Percentiles rank a stretch among this genome's conserved stretches.
These are phyloP conservation scores for Cantharis lateralis DNA, from an alignment of 2,888 invertebrate genomes.

Conservation along the genomic window DNA sequence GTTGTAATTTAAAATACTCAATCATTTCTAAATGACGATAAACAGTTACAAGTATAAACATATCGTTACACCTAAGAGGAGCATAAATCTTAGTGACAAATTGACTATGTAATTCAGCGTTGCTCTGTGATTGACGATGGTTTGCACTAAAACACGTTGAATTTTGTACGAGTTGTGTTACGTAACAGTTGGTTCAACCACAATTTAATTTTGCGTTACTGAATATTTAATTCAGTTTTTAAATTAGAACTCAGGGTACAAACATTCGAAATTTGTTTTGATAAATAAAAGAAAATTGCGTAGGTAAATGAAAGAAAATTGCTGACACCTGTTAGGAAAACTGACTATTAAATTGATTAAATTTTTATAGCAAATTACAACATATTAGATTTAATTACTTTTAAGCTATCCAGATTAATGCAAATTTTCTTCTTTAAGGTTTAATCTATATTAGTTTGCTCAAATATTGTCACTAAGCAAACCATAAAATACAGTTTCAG, in stretches of 20 bases:
- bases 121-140: constrained; percentile 14
- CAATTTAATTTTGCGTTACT: constrained; percentile 3
- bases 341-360: background rate
- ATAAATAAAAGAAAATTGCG: background rate
- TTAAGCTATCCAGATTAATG: background rate
- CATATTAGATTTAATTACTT: background rate
- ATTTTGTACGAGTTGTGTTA: constrained; percentile 11
- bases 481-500: constrained; percentile 14
- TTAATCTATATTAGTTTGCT: background rate
- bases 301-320: background rate
- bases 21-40: background rate
- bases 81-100: constrained; percentile 22
- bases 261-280: background rate
- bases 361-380: background rate
- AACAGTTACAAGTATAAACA: background rate
- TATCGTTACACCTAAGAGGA: constrained; percentile 3
- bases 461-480: constrained; percentile 9
- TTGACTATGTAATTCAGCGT: constrained; percentile 10
- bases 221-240: constrained; percentile 6
- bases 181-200: constrained; percentile 8
- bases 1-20: background rate
- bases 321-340: background rate
- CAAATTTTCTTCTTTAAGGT: background rate
- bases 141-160: constrained; percentile 12
- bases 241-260: background rate